Conservation (phyloP, 2,113 vertebrate genomes). For the Camelus bactrianus region DNA sequence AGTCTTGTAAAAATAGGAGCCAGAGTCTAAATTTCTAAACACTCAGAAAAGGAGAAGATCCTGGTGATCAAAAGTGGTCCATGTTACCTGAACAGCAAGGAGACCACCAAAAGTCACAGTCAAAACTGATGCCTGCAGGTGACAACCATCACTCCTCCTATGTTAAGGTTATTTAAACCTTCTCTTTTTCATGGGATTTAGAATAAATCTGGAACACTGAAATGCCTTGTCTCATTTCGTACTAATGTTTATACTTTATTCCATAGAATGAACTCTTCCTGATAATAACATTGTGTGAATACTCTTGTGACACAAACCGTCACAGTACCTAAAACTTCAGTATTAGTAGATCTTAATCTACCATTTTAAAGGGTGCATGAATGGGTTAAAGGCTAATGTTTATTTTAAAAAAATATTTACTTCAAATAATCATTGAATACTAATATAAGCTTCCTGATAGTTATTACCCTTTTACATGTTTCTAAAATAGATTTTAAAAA, state of each 20-base stretch:
- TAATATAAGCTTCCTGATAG: neutral
- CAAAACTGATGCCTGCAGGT: neutral
- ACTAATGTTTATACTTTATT: neutral
- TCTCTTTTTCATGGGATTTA: neutral
- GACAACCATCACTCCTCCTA: neutral
- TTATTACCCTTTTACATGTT: neutral
- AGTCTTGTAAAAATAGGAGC: neutral
- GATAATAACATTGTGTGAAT: neutral
- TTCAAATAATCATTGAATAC: neutral
- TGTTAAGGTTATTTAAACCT: neutral
- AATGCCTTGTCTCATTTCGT: neutral
- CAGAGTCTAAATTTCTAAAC: neutral
- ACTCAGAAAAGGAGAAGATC: neutral
- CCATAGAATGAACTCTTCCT: neutral
- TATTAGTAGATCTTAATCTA: constrained; percentile 9
- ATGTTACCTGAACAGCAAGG: neutral
- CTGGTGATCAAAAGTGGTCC: neutral
- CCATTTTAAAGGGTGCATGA: neutral
- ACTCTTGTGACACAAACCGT: neutral
- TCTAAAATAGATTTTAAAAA: neutral
- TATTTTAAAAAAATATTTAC: neutral
- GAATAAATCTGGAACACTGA: neutral
- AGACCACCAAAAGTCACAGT: neutral
- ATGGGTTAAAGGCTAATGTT: neutral
- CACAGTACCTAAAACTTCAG: neutral